Percentiles rank a stretch among this genome's conserved stretches.
These are phyloP conservation scores for Lycodopsis pacificus DNA, from an alignment of 2,797 vertebrate species.

Conservation along the genomic window DNA sequence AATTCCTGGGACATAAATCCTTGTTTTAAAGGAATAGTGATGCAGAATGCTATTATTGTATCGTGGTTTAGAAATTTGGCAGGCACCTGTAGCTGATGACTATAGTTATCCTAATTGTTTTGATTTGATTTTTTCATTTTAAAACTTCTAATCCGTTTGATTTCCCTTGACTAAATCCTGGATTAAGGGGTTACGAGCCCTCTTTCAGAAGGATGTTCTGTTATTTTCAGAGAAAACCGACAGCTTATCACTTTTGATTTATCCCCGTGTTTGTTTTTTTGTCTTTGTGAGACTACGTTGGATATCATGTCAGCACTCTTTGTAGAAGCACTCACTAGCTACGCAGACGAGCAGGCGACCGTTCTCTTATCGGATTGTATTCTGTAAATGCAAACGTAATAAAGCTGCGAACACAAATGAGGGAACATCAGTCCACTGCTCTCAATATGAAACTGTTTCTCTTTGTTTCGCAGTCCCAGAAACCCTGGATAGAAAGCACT, in stretches of 20 bases:
- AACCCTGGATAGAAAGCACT: slow-evolving; percentile 99
- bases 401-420: neutral
- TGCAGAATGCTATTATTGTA: slow-evolving; percentile 12
- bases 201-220: slow-evolving; percentile 45
- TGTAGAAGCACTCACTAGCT: neutral
- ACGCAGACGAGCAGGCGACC: neutral
- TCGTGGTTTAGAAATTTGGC: neutral
- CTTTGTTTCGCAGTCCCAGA: slow-evolving; percentile 93
- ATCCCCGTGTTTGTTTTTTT: neutral
- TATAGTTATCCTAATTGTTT: neutral
- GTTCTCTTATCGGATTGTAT: slow-evolving; percentile 1
- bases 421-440: slow-evolving; percentile 8
- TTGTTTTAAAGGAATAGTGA: slow-evolving; percentile 35
- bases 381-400: slow-evolving; percentile 8
- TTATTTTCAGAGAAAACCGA: slow-evolving; percentile 27
- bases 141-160: slow-evolving; percentile 43
- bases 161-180: slow-evolving; percentile 49
- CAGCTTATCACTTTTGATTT: neutral
- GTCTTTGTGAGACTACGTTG: slow-evolving; percentile 1
- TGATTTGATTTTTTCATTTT: slow-evolving; percentile 36
- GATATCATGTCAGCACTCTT: slow-evolving; percentile 5
- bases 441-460: slow-evolving; percentile 44
- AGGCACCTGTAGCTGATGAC: neutral
- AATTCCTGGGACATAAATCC: slow-evolving; percentile 75
- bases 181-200: slow-evolving; percentile 54